Evolutionary conservation across 1,140 invertebrate genomes (phyloP).

Genomic region (Harlomillsia oculata): DNA sequence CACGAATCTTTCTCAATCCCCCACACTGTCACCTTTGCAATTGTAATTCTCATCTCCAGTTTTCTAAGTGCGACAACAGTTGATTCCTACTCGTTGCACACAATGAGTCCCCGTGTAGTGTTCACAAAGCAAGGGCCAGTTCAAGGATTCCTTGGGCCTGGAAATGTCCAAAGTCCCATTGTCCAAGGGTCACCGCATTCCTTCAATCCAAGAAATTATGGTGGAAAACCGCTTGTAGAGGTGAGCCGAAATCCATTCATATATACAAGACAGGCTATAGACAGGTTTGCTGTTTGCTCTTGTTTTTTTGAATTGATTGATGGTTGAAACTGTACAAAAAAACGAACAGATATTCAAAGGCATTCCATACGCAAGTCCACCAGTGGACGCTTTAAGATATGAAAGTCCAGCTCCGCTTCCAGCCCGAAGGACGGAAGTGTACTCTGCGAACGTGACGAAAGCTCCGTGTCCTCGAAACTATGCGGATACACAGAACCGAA

Average conservation of each 20-base stretch:
- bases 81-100: background rate
- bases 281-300: background rate
- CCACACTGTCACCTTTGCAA: no score
- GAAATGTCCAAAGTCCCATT: slow-evolving; percentile 19
- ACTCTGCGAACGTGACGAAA: slow-evolving; percentile 28
- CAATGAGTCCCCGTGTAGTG: slow-evolving; percentile 30
- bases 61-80: background rate
- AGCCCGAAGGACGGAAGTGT: slow-evolving; percentile 18
- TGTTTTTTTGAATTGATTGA: background rate
- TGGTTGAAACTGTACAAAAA: background rate
- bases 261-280: background rate
- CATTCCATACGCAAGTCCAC: slow-evolving; percentile 31
- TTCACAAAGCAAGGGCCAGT: slow-evolving; percentile 32
- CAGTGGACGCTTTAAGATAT: slow-evolving; percentile 20
- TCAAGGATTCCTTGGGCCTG: slow-evolving; percentile 31
- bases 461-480: slow-evolving; percentile 25
- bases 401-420: slow-evolving; percentile 27
- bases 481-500: slow-evolving; percentile 18
- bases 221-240: slow-evolving; percentile 26
- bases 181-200: no score
- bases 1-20: background rate
- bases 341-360: slow-evolving; percentile 30
- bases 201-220: slow-evolving; percentile 11
- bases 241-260: slow-evolving; percentile 7
- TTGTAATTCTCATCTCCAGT: no score